Evolutionary conservation across 2,797 vertebrate genomes (phyloP).

Genomic region (Parotocinclus haroldoi): DNA sequence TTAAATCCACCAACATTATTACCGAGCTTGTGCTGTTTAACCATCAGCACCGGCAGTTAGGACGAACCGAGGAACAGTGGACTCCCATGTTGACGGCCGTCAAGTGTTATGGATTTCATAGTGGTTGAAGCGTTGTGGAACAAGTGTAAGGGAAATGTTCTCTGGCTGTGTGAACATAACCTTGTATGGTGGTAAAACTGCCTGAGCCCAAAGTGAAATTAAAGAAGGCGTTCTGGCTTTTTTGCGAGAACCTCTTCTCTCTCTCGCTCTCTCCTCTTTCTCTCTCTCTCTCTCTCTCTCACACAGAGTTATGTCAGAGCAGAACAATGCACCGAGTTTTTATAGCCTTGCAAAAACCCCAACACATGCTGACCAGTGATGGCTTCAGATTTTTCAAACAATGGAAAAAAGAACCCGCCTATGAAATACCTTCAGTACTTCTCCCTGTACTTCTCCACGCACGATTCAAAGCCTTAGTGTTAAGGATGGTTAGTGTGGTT

Average conservation of each 20-base stretch:
- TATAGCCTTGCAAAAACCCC: conserved; percentile 24
- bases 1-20: no score
- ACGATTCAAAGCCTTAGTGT: no score
- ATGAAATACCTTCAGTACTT: no score
- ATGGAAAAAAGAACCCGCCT: no score
- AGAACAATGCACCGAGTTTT: conserved; percentile 52
- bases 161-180: conserved; percentile 51
- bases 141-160: conserved; percentile 32
- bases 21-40: no score
- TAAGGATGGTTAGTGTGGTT: no score
- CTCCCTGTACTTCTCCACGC: no score
- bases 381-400: no score
- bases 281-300: conserved; percentile 21
- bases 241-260: conserved; percentile 10
- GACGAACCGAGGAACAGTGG: no score
- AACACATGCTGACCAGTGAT: conserved; percentile 25
- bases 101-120: conserved; percentile 25
- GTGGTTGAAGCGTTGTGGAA: conserved; percentile 47
- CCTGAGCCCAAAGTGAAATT: conserved; percentile 36
- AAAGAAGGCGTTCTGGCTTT: conserved; percentile 33
- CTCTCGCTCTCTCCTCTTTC: not conserved
- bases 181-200: conserved; percentile 50
- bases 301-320: conserved; percentile 50
- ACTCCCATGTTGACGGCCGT: no score
- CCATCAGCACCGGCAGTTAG: no score